Conservation (phyloP, 2,888 invertebrate genomes). For the Apotomis betuletana region DNA sequence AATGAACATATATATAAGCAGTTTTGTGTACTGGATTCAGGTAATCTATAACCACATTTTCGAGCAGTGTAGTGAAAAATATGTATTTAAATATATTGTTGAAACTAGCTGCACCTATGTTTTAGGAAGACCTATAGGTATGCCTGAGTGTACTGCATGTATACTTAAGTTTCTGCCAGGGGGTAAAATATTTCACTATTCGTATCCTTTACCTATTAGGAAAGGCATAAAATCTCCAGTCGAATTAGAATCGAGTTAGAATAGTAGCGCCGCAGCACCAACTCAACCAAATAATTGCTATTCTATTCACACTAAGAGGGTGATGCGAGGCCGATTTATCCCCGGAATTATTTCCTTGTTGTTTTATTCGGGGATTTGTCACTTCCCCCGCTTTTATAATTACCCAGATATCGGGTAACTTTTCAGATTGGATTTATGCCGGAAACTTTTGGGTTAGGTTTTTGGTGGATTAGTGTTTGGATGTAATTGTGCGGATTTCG, state of each 20-base stretch:
- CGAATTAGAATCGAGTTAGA: constrained; percentile 42
- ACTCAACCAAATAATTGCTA: constrained; percentile 83
- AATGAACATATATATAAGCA: too few species aligned
- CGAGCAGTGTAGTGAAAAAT: too few species aligned
- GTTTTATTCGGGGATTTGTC: constrained; percentile 84
- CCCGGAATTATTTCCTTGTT: constrained; percentile 83
- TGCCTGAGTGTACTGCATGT: too few species aligned
- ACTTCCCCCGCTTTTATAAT: constrained; percentile 80
- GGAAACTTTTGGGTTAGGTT: constrained; percentile 61
- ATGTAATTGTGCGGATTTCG: constrained; percentile 63
- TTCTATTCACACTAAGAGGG: constrained; percentile 82
- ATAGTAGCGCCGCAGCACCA: constrained; percentile 61
- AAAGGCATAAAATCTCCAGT: too few species aligned
- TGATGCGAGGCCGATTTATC: constrained; percentile 70
- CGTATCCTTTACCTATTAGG: too few species aligned
- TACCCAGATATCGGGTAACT: constrained; percentile 78
- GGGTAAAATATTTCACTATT: too few species aligned
- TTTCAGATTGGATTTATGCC: constrained; percentile 75
- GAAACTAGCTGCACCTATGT: too few species aligned
- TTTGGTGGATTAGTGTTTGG: constrained; percentile 62
- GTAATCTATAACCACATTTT: too few species aligned
- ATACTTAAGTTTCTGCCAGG: too few species aligned
- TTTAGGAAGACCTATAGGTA: too few species aligned
- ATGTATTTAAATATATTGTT: too few species aligned
- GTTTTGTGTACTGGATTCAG: too few species aligned